phyloP scores from a whole-genome alignment of 2,888 invertebrate genomes.

The Yponomeuta malinellus region DNA sequence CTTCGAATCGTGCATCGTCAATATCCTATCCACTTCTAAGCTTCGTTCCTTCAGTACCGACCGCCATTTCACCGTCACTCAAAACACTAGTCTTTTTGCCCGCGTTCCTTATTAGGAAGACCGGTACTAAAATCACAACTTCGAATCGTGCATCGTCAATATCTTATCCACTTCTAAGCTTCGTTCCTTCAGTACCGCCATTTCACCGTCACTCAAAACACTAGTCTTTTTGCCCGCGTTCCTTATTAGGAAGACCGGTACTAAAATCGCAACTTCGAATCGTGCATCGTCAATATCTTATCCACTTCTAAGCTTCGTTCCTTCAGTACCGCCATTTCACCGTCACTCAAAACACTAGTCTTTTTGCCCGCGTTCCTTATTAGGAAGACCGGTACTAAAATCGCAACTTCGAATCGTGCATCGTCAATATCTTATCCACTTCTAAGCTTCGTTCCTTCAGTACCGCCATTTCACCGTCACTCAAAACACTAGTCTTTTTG shows the following conservation, averaged over 20 bases:
- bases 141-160: slow-evolving; percentile 70
- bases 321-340: slow-evolving; percentile 53
- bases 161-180: slow-evolving; percentile 80
- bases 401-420: slow-evolving; percentile 59
- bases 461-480: slow-evolving; percentile 46
- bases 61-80: no score
- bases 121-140: slow-evolving; percentile 43
- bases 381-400: slow-evolving; percentile 30
- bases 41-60: no score
- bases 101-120: no score
- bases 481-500: slow-evolving; percentile 48
- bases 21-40: no score
- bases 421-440: slow-evolving; percentile 80
- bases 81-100: no score
- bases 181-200: slow-evolving; percentile 64
- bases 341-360: slow-evolving; percentile 40
- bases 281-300: slow-evolving; percentile 75
- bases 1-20: no score
- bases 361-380: slow-evolving; percentile 26
- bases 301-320: slow-evolving; percentile 80
- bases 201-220: slow-evolving; percentile 46
- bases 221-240: slow-evolving; percentile 32
- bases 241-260: no score
- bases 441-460: slow-evolving; percentile 75
- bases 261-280: slow-evolving; percentile 57